Evolutionary conservation across 2,888 invertebrate genomes (phyloP).

Genomic region (Drosophila koepferae): DNA sequence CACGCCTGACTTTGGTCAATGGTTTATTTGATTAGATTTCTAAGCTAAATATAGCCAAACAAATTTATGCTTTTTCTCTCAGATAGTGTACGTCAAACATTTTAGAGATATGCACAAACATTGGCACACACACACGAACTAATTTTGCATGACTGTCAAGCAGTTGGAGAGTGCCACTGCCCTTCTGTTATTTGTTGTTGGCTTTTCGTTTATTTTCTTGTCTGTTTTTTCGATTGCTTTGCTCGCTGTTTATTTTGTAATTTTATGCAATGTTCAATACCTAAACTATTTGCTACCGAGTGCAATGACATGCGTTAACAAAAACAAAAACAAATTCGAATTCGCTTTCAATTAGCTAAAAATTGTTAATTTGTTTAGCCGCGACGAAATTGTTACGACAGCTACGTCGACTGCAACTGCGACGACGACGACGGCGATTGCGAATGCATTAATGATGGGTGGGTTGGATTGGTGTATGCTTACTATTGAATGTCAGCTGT

Average conservation of each 20-base stretch:
- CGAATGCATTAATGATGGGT: background rate
- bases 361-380: conserved; percentile 44
- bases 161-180: conserved; percentile 29
- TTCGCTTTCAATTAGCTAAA: conserved; percentile 68
- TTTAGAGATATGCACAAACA: conserved; percentile 16
- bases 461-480: conserved; percentile 35
- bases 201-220: conserved; percentile 33
- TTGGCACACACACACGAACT: background rate
- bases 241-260: conserved; percentile 37
- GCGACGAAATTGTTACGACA: conserved; percentile 46
- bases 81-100: conserved; percentile 17
- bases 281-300: conserved; percentile 45
- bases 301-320: conserved; percentile 64
- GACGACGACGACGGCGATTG: conserved; percentile 7
- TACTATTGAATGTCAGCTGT: conserved; percentile 64
- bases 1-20: conserved; percentile 28
- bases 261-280: conserved; percentile 54
- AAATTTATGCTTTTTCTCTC: conserved; percentile 6
- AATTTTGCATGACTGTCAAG: conserved; percentile 39
- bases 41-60: conserved; percentile 29
- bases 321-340: conserved; percentile 21
- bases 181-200: conserved; percentile 24
- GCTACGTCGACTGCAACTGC: conserved; percentile 16
- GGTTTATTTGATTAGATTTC: conserved; percentile 40
- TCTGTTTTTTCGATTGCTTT: conserved; percentile 25